A percentile compares a stretch with the other conserved stretches of the same genome.
These are phyloP conservation scores for Megalops cyprinoides DNA, from an alignment of 2,797 vertebrate genomes.

Conservation along the genomic window DNA sequence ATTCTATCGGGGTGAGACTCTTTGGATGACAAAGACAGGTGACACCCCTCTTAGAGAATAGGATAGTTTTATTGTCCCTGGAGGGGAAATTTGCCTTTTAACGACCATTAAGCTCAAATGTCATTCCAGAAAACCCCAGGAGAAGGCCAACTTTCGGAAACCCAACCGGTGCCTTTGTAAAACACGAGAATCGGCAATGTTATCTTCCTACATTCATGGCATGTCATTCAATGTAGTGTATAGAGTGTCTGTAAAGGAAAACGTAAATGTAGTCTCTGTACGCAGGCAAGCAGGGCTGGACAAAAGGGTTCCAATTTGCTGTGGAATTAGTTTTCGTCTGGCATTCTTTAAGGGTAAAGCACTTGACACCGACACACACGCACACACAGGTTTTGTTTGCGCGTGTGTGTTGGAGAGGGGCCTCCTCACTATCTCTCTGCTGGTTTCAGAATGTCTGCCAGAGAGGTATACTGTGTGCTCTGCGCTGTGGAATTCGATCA, in stretches of 20 bases:
- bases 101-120: constrained; percentile 17
- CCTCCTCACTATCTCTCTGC: neutral
- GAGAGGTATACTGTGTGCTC: neutral
- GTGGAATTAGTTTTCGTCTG: neutral
- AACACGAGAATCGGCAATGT: neutral
- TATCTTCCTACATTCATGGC: no score
- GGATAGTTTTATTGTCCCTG: constrained; percentile 3
- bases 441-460: neutral
- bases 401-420: neutral
- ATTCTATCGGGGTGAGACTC: neutral
- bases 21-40: constrained; percentile 7
- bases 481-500: neutral
- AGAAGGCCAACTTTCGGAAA: constrained; percentile 3
- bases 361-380: neutral
- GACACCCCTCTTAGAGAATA: neutral
- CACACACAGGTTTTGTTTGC: neutral
- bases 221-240: neutral
- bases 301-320: neutral
- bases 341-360: neutral
- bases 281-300: neutral
- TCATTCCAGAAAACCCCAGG: neutral
- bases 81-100: neutral
- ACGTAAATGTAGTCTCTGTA: neutral
- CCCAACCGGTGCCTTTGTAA: neutral
- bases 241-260: neutral